Conservation (phyloP, 1,140 invertebrate species). For the Solenopsis invicta region DNA sequence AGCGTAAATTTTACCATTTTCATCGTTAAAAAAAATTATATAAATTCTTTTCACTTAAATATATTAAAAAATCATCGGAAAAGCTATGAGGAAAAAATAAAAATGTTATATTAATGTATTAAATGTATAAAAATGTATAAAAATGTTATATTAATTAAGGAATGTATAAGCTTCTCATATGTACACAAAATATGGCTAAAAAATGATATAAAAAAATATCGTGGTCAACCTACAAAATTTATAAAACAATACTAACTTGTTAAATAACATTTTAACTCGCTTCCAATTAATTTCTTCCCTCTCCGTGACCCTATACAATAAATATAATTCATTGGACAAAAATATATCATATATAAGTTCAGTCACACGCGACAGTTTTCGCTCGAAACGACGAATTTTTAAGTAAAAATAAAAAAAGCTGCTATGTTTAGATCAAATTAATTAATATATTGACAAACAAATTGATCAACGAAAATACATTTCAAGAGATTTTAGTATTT, state of each 20-base stretch:
- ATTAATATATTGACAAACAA: not conserved
- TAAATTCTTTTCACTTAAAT: not conserved
- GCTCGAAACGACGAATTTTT: not conserved
- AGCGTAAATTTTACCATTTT: not conserved
- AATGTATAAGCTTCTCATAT: not conserved
- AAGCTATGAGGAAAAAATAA: not conserved
- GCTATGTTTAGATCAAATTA: not conserved
- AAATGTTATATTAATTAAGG: not conserved
- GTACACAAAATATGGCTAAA: not conserved
- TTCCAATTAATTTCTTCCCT: not conserved
- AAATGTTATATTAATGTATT: too few species aligned
- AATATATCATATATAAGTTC: not conserved
- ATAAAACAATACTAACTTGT: not conserved
- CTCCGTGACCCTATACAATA: not conserved
- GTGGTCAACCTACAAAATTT: not conserved
- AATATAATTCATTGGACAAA: not conserved
- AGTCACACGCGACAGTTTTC: not conserved
- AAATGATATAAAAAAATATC: slow-evolving; percentile 2
- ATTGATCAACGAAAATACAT: not conserved
- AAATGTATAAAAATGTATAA: too few species aligned
- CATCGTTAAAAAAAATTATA: not conserved
- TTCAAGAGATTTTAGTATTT: not conserved
- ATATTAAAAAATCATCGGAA: not conserved
- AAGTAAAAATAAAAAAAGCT: not conserved
- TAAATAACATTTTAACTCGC: not conserved